Evolutionary conservation across 2,888 invertebrate species (phyloP), one percentile per base, ranked within the genome.

Genomic region (Gibbula magus): DNA sequence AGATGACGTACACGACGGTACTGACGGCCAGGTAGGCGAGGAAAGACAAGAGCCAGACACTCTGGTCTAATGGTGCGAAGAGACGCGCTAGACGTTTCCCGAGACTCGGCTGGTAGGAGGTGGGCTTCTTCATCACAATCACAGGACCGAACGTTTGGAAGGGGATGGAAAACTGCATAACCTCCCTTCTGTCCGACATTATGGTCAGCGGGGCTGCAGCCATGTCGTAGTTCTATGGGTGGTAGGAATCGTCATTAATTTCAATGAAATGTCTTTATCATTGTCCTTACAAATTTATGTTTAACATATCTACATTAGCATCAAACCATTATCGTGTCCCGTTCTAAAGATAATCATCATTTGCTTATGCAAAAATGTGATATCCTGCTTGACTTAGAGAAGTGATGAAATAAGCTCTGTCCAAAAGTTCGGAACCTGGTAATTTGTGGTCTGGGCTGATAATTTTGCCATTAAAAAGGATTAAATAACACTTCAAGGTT

Each of bases 21-120:
- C 89, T 86, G 32, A 89, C 89, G 10, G 86, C 86, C 67, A 91
- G 74, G 78, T 87, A 87, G 1, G 88, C 88, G 7, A 89, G 75
- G 0, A 87, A 51, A 0, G 88, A 79, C 85, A 88, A 81, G 52
- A 91, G 76, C 90, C 90, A 89, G 0, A 89, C 89, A 18, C 87
- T 87, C 10, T 87, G 85, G 8, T 86, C 86, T 22, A 91, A 75
- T 0, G 91, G 90, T 0, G 75, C 25, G 56, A 88, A 86, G 0
- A 90, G 82, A 35, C 85, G 84, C 20, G 82, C 51, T 0, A 90
- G 77, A 7, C 89, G 81, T 10, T 88, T 88, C 0, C 73, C 77
- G 4, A 89, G 81, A 7, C 84, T 78, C n/a, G 86, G 83, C 52
- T 82, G 75, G 20, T 82, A 78, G 7, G 75, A 45, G 2, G 74